Evolutionary conservation across 2,797 vertebrate species (phyloP), one percentile per base, ranked within the genome.

Genomic region (Enteromius anoplus): DNA sequence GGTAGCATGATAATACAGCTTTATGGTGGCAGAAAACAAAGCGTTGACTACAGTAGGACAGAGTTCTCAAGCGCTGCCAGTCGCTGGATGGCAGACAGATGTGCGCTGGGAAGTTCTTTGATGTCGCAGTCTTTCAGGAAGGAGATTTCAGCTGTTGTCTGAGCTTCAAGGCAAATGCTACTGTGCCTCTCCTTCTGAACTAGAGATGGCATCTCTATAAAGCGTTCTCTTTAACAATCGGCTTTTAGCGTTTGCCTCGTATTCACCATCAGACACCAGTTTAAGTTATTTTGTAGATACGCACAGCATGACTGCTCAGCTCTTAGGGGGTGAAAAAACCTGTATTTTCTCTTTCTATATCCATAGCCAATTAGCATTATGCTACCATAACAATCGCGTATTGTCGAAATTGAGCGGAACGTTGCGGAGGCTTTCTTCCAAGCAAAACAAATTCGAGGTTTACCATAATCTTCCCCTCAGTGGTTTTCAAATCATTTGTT

Each of bases 151-250:
- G 93, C 92, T 92, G 93, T 91, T 92, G 91, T 92, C 85, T 80
- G 89, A 88, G 91, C 88, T 92, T 93, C 91, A 91, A 90, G 91
- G 91, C 89, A 88, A 75, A 92, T 90, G 89, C 85, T 86, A 80
- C 40, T 84, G 84, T 83, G 87, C 88, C 88, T 91, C 88, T 90
- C 85, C 58, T 86, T 76, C 91, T 89, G 92, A 93, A 93, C 92
- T 92, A 91, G 88, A 91, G 94, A 91, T 92, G 93, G 91, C 94
- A 92, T 86, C 89, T 91, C 89, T 89, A 92, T 91, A 90, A 91
- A 87, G 87, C 79, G 86, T 87, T 82, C 89, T 91, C 93, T 90
- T 87, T 91, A 91, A 92, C 93, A 93, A 93, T 94, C 90, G 91
- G 83, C 82, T 42, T 84, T 89, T 69, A 83, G 89, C 90, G 87